Evolutionary conservation across 2,797 vertebrate species (phyloP).

Genomic region (Sebastes itinus): DNA sequence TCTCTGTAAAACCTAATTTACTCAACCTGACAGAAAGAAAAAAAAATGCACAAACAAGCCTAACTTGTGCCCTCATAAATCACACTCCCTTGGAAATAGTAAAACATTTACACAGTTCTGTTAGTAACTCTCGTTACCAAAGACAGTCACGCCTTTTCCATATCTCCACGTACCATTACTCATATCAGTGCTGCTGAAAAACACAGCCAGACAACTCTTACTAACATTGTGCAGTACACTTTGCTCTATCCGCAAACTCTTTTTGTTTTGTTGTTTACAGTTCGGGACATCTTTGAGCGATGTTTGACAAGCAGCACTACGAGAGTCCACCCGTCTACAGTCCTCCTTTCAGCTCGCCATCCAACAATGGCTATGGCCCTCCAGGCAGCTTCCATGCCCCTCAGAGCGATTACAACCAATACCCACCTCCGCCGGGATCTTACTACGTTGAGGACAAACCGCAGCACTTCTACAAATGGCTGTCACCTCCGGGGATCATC

Average conservation of each 20-base stretch:
- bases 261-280: constrained; percentile 15
- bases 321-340: constrained; percentile 86
- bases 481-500: constrained; percentile 86
- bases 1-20: neutral
- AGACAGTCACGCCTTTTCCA: constrained; percentile 49
- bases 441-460: constrained; percentile 83
- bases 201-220: neutral
- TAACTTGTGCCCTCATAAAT: constrained; percentile 25
- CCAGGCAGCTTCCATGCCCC: constrained; percentile 77
- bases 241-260: neutral
- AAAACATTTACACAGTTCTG: constrained; percentile 67
- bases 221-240: neutral
- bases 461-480: constrained; percentile 89
- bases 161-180: constrained; percentile 41
- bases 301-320: constrained; percentile 83
- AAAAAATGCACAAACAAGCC: constrained; percentile 4
- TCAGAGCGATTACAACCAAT: constrained; percentile 71
- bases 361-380: constrained; percentile 75
- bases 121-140: constrained; percentile 3
- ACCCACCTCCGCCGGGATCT: constrained; percentile 84
- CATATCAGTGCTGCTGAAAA: constrained; percentile 42
- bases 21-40: neutral
- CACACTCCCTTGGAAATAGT: constrained; percentile 18
- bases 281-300: constrained; percentile 42
- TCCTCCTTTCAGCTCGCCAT: constrained; percentile 76